Percentiles rank a stretch among this genome's conserved stretches.
These are phyloP conservation scores for Bucorvus abyssinicus DNA, from an alignment of 2,797 vertebrate species.

Conservation along the genomic window DNA sequence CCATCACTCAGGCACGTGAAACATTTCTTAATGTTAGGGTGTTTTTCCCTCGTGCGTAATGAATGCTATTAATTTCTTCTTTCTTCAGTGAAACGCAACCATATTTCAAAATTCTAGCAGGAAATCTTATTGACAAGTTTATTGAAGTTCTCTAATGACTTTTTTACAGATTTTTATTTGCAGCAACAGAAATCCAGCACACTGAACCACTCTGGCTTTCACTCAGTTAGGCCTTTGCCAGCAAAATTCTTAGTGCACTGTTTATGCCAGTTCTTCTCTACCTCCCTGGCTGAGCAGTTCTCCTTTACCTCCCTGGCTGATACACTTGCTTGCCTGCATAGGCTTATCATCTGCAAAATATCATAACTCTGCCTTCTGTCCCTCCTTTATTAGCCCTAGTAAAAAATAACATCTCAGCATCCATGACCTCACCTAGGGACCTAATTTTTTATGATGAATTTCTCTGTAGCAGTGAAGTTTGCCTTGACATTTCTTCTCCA, in stretches of 20 bases:
- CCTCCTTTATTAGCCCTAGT: neutral
- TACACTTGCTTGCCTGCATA: neutral
- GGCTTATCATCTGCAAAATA: constrained; percentile 10
- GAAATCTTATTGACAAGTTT: neutral
- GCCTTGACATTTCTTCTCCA: neutral
- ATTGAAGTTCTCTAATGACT: neutral
- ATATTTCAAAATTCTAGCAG: neutral
- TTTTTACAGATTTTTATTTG: neutral
- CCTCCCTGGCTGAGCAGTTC: neutral
- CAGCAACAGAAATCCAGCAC: neutral
- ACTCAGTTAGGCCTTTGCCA: constrained; percentile 2
- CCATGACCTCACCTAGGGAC: neutral
- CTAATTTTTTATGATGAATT: neutral
- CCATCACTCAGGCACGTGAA: neutral
- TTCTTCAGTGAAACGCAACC: neutral
- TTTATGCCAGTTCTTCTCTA: neutral
- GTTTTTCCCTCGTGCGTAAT: neutral
- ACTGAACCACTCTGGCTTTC: neutral
- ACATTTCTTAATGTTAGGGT: neutral
- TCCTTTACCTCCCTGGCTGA: neutral
- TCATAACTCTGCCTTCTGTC: neutral
- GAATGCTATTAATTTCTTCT: neutral
- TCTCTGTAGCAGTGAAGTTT: neutral
- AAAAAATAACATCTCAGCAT: neutral
- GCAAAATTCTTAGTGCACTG: neutral